Conservation (phyloP, 1,140 invertebrate genomes). For the Venustaconcha ellipsiformis region DNA sequence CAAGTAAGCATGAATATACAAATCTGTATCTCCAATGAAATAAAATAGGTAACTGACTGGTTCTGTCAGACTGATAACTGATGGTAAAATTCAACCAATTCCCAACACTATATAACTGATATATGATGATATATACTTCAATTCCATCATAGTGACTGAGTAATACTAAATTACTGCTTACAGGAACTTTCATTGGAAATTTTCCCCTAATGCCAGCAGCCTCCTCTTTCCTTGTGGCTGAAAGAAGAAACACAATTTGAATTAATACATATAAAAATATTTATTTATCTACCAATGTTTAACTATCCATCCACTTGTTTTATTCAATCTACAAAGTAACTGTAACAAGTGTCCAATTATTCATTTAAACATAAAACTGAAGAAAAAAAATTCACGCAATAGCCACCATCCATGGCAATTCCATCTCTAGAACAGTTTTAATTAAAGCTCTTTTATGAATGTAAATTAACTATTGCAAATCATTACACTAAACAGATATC, state of each 20-base stretch:
- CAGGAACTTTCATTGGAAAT: conserved; percentile 75
- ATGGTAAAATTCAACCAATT: too few relatives aligned
- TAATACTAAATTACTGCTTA: conserved; percentile 41
- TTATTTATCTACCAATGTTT: not conserved
- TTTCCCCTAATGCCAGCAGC: conserved; percentile 67
- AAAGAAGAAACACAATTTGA: conserved; percentile 30
- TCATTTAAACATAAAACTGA: not conserved
- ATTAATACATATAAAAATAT: too few relatives aligned
- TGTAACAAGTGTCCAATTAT: not conserved
- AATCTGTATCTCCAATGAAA: too few relatives aligned
- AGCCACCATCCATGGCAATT: not conserved
- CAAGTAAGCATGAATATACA: too few relatives aligned
- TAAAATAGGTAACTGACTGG: too few relatives aligned
- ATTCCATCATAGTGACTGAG: not conserved
- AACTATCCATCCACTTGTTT: not conserved
- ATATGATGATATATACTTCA: not conserved
- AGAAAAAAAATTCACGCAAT: not conserved
- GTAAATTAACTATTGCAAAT: too few relatives aligned
- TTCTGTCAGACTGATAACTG: too few relatives aligned
- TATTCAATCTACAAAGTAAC: not conserved
- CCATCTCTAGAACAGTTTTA: too few relatives aligned
- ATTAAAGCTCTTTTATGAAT: too few relatives aligned
- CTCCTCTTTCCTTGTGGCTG: conserved; percentile 68
- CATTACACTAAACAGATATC: too few relatives aligned
- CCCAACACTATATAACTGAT: conserved; percentile 1